Evolutionary conservation across 2,888 invertebrate genomes (phyloP).

Genomic region (Phania funesta): DNA sequence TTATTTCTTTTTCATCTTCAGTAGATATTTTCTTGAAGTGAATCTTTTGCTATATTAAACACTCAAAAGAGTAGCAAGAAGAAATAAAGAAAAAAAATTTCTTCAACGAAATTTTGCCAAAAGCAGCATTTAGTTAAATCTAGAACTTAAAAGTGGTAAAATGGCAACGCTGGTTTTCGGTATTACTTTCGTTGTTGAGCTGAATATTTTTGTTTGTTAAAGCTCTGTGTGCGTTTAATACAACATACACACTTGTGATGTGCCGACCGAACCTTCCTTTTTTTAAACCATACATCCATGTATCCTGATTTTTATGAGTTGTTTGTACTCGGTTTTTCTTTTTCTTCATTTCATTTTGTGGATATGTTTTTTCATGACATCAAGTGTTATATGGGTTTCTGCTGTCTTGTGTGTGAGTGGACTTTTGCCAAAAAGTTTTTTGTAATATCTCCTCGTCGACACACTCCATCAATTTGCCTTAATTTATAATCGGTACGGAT

Average conservation of each 20-base stretch:
- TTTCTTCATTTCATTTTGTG: slow-evolving; percentile 2
- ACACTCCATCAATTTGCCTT: slow-evolving; percentile 72
- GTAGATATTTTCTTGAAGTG: too few relatives aligned
- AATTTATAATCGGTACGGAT: slow-evolving; percentile 72
- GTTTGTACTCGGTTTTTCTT: slow-evolving; percentile 21
- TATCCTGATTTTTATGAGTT: slow-evolving; percentile 61
- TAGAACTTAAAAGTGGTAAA: too few relatives aligned
- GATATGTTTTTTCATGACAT: background rate
- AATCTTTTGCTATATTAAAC: too few relatives aligned
- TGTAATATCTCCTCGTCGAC: slow-evolving; percentile 67
- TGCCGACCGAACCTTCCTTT: slow-evolving; percentile 55
- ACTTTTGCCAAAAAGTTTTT: slow-evolving; percentile 68
- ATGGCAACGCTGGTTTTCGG: slow-evolving; percentile 38
- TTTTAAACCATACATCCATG: slow-evolving; percentile 35
- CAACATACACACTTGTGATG: slow-evolving; percentile 31
- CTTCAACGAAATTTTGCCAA: too few relatives aligned
- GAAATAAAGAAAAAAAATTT: too few relatives aligned
- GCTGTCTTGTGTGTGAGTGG: slow-evolving; percentile 38
- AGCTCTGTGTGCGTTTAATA: slow-evolving; percentile 50
- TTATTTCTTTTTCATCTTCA: too few relatives aligned
- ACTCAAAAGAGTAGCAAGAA: too few relatives aligned
- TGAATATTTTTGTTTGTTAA: slow-evolving; percentile 45
- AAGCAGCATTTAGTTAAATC: too few relatives aligned
- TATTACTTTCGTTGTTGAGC: slow-evolving; percentile 36
- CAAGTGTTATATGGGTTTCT: background rate